Percentiles rank a stretch among this genome's conserved stretches.
Evolutionary conservation across 2,797 vertebrate genomes (phyloP).

Genomic region (Corythornis leucogaster): DNA sequence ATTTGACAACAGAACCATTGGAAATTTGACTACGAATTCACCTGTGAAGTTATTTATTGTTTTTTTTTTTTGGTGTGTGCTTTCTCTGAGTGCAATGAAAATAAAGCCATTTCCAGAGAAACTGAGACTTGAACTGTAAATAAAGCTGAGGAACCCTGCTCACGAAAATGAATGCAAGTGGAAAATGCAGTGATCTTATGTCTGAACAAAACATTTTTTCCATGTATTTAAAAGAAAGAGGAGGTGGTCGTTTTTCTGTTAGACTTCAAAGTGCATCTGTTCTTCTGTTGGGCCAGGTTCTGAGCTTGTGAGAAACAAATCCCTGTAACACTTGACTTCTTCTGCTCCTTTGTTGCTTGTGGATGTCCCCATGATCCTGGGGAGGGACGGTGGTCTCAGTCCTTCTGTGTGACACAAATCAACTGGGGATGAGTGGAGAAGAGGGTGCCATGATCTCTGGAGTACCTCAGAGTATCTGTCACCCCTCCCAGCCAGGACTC

Average conservation of each 20-base stretch:
- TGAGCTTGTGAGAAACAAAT: not conserved
- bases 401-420: not conserved
- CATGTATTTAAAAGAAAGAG: not conserved
- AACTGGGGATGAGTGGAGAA: not conserved
- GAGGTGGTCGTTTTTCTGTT: not conserved
- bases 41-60: not conserved
- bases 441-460: not conserved
- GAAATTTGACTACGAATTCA: not conserved
- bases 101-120: slow-evolving; percentile 14
- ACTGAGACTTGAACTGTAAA: not conserved
- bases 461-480: not conserved
- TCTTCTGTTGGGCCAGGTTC: not conserved
- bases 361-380: not conserved
- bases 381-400: not conserved
- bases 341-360: not conserved
- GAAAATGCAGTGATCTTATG: not conserved
- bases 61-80: too few relatives aligned
- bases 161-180: not conserved
- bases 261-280: not conserved
- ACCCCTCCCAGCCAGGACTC: not conserved
- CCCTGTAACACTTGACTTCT: not conserved
- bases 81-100: not conserved
- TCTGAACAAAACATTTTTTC: slow-evolving; percentile 1
- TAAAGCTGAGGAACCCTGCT: not conserved
- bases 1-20: not conserved